Percentiles rank a stretch among this genome's conserved stretches.
phyloP scores from a whole-genome alignment of 2,113 vertebrate species.

The Phalacrocorax aristotelis region DNA sequence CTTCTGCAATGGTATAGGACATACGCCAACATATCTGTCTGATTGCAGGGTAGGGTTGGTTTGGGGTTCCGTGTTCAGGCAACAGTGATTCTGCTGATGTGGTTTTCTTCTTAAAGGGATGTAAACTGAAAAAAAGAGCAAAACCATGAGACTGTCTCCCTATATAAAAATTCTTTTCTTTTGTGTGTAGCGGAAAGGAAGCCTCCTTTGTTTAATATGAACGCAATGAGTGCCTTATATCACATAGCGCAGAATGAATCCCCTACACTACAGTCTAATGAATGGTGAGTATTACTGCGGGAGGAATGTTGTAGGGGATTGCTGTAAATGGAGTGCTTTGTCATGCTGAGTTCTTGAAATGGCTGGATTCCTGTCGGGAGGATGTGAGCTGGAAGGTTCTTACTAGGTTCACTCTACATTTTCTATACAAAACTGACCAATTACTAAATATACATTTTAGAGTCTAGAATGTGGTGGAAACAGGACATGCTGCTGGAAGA shows the following conservation, averaged over 20 bases:
- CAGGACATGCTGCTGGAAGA: neutral
- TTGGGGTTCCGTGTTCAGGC: conserved; percentile 41
- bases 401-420: neutral
- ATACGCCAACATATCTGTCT: conserved; percentile 55
- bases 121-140: neutral
- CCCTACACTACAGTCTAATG: conserved; percentile 93
- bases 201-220: conserved; percentile 99
- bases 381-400: conserved; percentile 48
- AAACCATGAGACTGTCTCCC: neutral
- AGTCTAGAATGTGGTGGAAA: neutral
- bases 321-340: conserved; percentile 60
- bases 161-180: conserved; percentile 44
- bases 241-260: conserved; percentile 99
- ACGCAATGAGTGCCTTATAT: conserved; percentile 99
- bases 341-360: conserved; percentile 47
- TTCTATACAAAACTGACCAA: neutral
- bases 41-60: conserved; percentile 61
- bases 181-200: conserved; percentile 92
- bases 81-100: conserved; percentile 27
- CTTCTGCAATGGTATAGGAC: conserved; percentile 49
- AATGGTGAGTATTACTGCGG: conserved; percentile 87
- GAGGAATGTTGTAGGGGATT: conserved; percentile 29
- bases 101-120: conserved; percentile 34
- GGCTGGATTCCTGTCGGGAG: conserved; percentile 38
- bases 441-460: neutral